These are phyloP conservation scores for Catharus minimus DNA, from an alignment of 2,113 vertebrate species.

Conservation along the genomic window DNA sequence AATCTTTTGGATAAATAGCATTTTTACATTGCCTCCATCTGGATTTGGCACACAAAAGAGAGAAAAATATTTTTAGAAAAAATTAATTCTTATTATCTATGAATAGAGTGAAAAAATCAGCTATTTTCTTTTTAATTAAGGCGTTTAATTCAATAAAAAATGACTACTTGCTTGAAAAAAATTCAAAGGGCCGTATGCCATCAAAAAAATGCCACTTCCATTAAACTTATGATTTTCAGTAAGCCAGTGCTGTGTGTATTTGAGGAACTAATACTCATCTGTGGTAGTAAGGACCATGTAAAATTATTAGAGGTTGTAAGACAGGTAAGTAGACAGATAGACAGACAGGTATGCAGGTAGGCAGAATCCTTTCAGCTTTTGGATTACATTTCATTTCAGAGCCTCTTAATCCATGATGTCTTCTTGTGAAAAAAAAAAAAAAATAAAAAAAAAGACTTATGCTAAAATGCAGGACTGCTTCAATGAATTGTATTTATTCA, in stretches of 20 bases:
- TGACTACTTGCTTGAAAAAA: not conserved
- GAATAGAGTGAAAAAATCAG: not conserved
- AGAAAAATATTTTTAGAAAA: not conserved
- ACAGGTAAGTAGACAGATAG: constrained; percentile 44
- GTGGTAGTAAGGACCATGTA: not conserved
- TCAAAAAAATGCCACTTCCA: not conserved
- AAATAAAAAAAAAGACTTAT: not conserved
- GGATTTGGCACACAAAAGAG: not conserved
- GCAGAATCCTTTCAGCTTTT: constrained; percentile 19
- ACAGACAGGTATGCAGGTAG: not conserved
- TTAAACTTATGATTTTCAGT: not conserved
- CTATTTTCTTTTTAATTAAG: not conserved
- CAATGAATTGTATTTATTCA: not conserved
- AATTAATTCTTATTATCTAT: not conserved
- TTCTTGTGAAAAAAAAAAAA: not conserved
- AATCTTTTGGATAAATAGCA: not conserved
- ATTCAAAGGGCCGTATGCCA: not conserved
- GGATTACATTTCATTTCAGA: constrained; percentile 38
- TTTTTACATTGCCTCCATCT: not conserved
- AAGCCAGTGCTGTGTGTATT: not conserved
- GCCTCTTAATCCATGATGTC: constrained; percentile 1
- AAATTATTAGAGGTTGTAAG: not conserved
- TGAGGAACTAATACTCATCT: not conserved
- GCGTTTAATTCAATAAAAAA: not conserved
- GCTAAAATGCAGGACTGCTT: not conserved